These are phyloP conservation scores for Phocoena sinus DNA, from an alignment of 2,113 vertebrate species.

Conservation along the genomic window DNA sequence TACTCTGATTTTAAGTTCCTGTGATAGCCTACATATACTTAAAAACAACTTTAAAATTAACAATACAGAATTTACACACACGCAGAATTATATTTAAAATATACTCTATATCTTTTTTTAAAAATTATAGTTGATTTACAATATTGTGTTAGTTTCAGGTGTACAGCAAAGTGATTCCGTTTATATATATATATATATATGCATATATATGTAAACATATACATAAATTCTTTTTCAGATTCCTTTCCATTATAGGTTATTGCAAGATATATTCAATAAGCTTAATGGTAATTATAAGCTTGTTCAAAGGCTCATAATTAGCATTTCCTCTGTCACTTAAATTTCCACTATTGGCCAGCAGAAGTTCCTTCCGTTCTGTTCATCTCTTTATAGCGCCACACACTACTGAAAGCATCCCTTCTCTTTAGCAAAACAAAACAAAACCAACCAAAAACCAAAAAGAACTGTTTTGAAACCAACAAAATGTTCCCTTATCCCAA, in stretches of 20 bases:
- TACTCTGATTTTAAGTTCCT: not conserved
- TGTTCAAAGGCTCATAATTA: not conserved
- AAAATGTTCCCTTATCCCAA: not conserved
- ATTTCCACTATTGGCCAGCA: not conserved
- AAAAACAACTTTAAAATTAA: slow-evolving; percentile 32
- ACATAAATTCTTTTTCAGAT: not conserved
- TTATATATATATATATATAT: too few species aligned
- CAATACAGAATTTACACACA: not conserved
- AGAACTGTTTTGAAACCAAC: not conserved
- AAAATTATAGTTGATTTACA: not conserved
- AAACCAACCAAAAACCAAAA: not conserved
- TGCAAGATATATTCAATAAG: not conserved
- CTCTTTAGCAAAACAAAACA: not conserved
- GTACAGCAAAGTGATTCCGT: not conserved
- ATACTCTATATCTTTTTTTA: not conserved
- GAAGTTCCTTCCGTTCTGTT: not conserved
- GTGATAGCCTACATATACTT: not conserved
- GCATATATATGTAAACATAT: not conserved
- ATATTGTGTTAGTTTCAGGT: not conserved
- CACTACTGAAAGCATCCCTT: not conserved
- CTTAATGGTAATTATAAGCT: too few species aligned
- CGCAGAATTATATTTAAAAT: not conserved
- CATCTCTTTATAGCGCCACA: not conserved
- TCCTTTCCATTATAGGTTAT: not conserved
- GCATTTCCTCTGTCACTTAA: not conserved